Conservation (phyloP, 1,140 invertebrate genomes). For the Papilio aristodemus region DNA sequence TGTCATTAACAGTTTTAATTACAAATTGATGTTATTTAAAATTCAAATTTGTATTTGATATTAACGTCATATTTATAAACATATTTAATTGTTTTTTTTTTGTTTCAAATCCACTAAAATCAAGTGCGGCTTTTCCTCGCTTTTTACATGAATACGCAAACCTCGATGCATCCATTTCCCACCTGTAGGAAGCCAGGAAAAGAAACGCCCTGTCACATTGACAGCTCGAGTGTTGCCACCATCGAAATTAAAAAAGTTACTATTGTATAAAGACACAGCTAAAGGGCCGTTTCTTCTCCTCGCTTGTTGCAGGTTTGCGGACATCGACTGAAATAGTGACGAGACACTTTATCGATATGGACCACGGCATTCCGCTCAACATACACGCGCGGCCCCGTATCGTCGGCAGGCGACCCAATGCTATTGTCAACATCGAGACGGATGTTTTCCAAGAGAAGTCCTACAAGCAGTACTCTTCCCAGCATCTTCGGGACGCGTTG, state of each 20-base stretch:
- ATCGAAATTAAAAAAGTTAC: constrained; percentile 33
- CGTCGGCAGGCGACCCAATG: constrained; percentile 62
- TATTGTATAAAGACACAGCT: constrained; percentile 40
- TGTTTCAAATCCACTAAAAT: constrained; percentile 31
- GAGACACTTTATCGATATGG: constrained; percentile 69
- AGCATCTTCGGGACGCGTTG: constrained; percentile 70
- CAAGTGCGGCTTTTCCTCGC: constrained; percentile 72
- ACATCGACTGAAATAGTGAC: constrained; percentile 73
- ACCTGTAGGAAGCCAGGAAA: constrained; percentile 78
- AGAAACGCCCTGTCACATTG: constrained; percentile 64
- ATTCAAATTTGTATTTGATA: no score
- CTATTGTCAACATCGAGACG: constrained; percentile 71
- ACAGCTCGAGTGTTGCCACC: constrained; percentile 43
- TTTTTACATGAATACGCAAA: constrained; percentile 60
- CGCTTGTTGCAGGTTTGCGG: constrained; percentile 75
- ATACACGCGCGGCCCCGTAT: constrained; percentile 68
- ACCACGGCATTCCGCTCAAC: constrained; percentile 66
- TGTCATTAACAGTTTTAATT: no score
- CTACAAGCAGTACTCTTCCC: constrained; percentile 76
- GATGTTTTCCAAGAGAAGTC: constrained; percentile 76
- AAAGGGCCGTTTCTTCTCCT: constrained; percentile 74
- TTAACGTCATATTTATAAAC: no score
- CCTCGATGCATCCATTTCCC: constrained; percentile 37
- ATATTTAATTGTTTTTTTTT: neutral
- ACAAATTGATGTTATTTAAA: no score